Conservation (phyloP, 2,113 vertebrate genomes). For the Montifringilla adamsi region DNA sequence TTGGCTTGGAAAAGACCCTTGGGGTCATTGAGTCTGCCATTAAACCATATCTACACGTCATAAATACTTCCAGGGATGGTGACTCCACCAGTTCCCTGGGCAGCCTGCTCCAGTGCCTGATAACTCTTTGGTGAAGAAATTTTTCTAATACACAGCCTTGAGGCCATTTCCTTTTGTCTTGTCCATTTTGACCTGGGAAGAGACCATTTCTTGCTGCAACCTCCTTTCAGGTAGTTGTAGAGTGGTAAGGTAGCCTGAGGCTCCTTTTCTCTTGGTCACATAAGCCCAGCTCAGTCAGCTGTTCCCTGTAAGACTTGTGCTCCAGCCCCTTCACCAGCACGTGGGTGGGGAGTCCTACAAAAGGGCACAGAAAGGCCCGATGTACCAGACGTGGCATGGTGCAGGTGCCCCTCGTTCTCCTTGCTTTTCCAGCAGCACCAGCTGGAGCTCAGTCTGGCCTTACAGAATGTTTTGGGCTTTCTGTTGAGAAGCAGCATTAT, state of each 20-base stretch:
- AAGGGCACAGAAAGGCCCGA: not conserved
- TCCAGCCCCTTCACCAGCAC: not conserved
- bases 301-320: not conserved
- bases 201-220: not conserved
- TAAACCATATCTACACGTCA: not conserved
- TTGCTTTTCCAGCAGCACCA: not conserved
- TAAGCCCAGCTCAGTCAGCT: not conserved
- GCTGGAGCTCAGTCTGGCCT: not conserved
- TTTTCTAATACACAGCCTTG: not conserved
- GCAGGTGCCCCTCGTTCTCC: not conserved
- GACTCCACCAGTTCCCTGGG: not conserved
- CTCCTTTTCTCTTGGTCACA: not conserved
- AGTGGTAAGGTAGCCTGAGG: not conserved
- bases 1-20: not conserved
- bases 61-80: not conserved
- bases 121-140: not conserved
- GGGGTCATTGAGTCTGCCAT: not conserved
- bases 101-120: not conserved
- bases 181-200: not conserved
- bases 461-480: not conserved
- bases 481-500: slow-evolving; percentile 16
- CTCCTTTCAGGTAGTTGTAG: not conserved
- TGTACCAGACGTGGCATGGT: not conserved
- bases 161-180: not conserved
- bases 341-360: not conserved